A percentile compares a stretch with the other conserved stretches of the same genome.
Conservation (phyloP, 2,113 vertebrate species). For the Gopherus flavomarginatus region DNA sequence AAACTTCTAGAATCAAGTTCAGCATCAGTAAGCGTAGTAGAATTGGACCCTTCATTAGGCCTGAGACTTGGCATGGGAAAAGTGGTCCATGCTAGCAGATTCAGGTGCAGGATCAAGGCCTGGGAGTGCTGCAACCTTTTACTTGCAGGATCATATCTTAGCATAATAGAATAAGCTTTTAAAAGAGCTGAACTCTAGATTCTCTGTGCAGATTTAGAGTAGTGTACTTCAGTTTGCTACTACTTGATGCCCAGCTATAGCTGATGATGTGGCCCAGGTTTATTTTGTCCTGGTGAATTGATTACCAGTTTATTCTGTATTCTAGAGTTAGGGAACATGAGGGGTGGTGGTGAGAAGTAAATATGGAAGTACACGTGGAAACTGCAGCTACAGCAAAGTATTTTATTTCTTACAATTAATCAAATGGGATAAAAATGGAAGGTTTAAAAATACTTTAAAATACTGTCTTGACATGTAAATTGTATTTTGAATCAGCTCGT, state of each 20-base stretch:
- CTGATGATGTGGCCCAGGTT: background rate
- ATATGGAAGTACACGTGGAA: background rate
- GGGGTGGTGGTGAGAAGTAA: background rate
- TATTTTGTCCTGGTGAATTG: background rate
- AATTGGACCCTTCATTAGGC: background rate
- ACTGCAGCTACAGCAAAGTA: background rate
- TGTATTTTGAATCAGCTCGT: background rate
- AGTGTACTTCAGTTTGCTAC: background rate
- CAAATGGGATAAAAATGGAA: slow-evolving; percentile 13
- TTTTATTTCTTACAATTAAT: slow-evolving; percentile 24
- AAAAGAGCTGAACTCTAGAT: slow-evolving; percentile 19
- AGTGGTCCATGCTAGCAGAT: background rate
- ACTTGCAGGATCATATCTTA: background rate
- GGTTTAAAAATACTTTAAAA: background rate
- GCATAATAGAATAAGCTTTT: slow-evolving; percentile 30
- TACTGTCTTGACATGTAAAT: slow-evolving; percentile 5
- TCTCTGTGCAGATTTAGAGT: background rate
- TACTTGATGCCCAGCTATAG: background rate
- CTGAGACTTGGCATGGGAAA: background rate
- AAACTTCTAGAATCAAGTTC: background rate
- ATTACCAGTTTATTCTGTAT: slow-evolving; percentile 5
- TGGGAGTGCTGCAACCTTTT: background rate
- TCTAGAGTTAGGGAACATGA: background rate
- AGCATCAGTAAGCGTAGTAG: background rate
- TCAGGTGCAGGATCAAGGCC: background rate